phyloP scores from a whole-genome alignment of 2,888 invertebrate species.

The Trichopria drosophilae region DNA sequence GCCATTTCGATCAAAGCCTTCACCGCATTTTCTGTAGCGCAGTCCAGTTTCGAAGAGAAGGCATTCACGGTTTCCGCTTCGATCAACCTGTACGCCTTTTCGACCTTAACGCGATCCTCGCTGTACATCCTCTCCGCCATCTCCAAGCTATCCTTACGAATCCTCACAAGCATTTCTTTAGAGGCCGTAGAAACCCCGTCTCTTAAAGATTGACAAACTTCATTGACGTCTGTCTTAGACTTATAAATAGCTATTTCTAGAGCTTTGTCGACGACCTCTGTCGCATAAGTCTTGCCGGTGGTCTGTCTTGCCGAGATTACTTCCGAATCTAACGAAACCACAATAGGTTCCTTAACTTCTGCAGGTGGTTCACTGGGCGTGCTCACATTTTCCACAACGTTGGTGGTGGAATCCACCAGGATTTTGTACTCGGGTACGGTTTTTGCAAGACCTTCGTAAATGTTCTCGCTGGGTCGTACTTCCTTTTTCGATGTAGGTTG shows the following conservation, averaged over 20 bases:
- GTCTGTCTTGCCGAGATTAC: conserved; percentile 43
- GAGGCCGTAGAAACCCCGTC: conserved; percentile 52
- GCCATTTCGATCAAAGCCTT: conserved; percentile 57
- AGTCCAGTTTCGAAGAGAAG: conserved; percentile 52
- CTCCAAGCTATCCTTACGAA: conserved; percentile 49
- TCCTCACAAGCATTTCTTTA: conserved; percentile 49
- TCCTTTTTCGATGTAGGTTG: conserved; percentile 26
- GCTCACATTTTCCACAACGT: neutral
- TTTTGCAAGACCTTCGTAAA: too few species aligned
- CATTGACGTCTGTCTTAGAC: conserved; percentile 55
- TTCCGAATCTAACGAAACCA: conserved; percentile 35
- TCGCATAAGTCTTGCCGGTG: conserved; percentile 51
- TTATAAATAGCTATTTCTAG: conserved; percentile 56
- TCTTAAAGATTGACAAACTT: conserved; percentile 53
- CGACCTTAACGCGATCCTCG: conserved; percentile 42
- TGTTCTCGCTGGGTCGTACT: too few species aligned
- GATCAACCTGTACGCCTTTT: conserved; percentile 45
- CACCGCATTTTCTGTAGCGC: conserved; percentile 55
- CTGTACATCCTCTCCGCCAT: conserved; percentile 44
- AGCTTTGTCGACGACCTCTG: conserved; percentile 55
- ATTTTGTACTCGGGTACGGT: too few species aligned
- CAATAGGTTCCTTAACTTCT: neutral
- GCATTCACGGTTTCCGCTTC: conserved; percentile 48
- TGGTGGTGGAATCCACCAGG: neutral
- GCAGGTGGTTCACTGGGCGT: neutral